Evolutionary conservation across 2,113 vertebrate species (phyloP).

Genomic region (Lathamus discolor): DNA sequence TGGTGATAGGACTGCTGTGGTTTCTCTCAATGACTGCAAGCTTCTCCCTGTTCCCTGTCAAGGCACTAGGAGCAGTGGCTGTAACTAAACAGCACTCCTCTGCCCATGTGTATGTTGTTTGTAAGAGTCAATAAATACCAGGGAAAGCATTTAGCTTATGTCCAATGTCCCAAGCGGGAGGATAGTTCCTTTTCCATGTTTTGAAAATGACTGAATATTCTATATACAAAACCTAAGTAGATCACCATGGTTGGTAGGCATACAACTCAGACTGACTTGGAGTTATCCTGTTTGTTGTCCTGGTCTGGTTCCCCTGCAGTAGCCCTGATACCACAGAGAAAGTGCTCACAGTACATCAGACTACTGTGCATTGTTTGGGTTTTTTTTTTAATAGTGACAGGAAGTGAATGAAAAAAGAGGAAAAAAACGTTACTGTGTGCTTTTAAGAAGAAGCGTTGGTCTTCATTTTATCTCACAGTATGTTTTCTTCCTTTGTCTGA

Average conservation of each 20-base stretch:
- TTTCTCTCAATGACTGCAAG: neutral
- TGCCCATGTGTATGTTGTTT: neutral
- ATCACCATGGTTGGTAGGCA: neutral
- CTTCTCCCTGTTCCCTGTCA: neutral
- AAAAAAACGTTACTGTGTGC: neutral
- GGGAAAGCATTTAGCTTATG: neutral
- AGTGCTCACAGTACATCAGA: neutral
- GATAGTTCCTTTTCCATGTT: neutral
- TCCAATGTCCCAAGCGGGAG: accelerated
- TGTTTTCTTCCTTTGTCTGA: neutral
- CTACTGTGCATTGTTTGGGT: neutral
- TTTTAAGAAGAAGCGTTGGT: neutral
- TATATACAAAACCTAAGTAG: neutral
- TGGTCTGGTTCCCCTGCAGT: neutral
- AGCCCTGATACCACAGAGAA: neutral
- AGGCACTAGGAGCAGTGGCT: neutral
- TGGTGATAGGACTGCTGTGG: neutral
- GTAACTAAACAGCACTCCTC: neutral
- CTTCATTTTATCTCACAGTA: neutral
- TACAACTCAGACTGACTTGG: neutral
- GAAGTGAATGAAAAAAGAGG: neutral
- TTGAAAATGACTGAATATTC: neutral
- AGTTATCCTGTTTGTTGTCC: neutral
- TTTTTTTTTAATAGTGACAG: neutral
- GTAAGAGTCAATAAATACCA: neutral